Evolutionary conservation across 2,113 vertebrate genomes (phyloP), one percentile per base, ranked within the genome.

Genomic region (Cichladusa arquata): DNA sequence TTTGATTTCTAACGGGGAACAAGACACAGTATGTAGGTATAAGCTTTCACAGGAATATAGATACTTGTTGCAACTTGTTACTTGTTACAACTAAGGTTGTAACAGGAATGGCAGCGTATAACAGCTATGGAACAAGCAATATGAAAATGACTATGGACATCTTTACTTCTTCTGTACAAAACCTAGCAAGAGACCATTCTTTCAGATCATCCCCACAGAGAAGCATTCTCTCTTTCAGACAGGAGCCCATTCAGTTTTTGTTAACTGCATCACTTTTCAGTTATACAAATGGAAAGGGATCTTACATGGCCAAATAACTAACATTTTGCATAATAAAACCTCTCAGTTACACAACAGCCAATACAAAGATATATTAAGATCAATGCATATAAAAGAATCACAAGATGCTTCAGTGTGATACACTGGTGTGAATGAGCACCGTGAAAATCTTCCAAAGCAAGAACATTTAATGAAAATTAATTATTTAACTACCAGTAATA

Each of bases 131-230:
- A 92, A 93, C 25, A 90, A 81, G 7, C 10, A 83, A 26, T 23
- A 70, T 48, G 82, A 83, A 92, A 83, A 90, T 36, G 1, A 60
- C 57, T 79, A 38, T 8, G 42, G 34, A 88, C 61, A 72, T 61
- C 92, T 87, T 88, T 76, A 81, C 61, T 86, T 93, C 38, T 50
- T 45, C 50, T 60, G 67, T 61, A 93, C 34, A 80, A 84, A 93
- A 64, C 20, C 36, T 20, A 6, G 7, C n/a, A 74, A 84, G 29
- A 91, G 38, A 83, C 5, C 3, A 0, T 70, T 90, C 79, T 89
- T 90, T 72, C 79, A 95, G 77, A 85, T 34, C 48, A 29, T 86
- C 33, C 74, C 93, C 64, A 70, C 17, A 72, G 62, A 80, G 74
- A 58, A 80, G 65, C 15, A 82, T 31, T 58, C 33, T 56, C 50